A percentile compares a stretch with the other conserved stretches of the same genome.
These are phyloP conservation scores for Drosophila recens DNA, from an alignment of 2,888 invertebrate genomes.

Conservation along the genomic window DNA sequence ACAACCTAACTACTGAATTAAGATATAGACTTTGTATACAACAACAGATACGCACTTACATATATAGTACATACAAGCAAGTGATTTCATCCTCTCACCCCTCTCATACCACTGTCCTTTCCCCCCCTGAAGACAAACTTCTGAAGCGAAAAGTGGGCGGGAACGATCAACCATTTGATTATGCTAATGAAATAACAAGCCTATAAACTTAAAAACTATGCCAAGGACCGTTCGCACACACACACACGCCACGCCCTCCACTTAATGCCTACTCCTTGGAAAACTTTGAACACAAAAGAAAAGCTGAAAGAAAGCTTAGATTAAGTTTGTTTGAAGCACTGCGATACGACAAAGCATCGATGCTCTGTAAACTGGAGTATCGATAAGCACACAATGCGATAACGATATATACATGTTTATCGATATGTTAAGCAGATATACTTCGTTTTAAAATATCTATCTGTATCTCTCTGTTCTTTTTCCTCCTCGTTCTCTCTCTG, in stretches of 20 bases:
- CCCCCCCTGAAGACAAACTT: slow-evolving; percentile 16
- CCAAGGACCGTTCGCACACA: slow-evolving; percentile 41
- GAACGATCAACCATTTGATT: slow-evolving; percentile 65
- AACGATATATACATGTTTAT: not conserved
- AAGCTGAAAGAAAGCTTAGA: not conserved
- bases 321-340: not conserved
- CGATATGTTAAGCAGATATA: not conserved
- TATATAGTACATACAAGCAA: not conserved
- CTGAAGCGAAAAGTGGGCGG: slow-evolving; percentile 11
- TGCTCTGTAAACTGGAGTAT: not conserved
- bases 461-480: not conserved
- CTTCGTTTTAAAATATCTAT: too few relatives aligned
- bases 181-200: slow-evolving; percentile 80
- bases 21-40: slow-evolving; percentile 33
- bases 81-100: not conserved
- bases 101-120: not conserved
- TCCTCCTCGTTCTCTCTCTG: not conserved
- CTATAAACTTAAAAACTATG: slow-evolving; percentile 76
- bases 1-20: slow-evolving; percentile 64
- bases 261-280: not conserved
- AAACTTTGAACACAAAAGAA: not conserved
- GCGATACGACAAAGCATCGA: too few relatives aligned
- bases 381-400: not conserved
- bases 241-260: not conserved
- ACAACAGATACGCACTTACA: slow-evolving; percentile 11